Base-by-base conservation (phyloP, 2,797 vertebrate species). In the Caiman crocodilus region DNA sequence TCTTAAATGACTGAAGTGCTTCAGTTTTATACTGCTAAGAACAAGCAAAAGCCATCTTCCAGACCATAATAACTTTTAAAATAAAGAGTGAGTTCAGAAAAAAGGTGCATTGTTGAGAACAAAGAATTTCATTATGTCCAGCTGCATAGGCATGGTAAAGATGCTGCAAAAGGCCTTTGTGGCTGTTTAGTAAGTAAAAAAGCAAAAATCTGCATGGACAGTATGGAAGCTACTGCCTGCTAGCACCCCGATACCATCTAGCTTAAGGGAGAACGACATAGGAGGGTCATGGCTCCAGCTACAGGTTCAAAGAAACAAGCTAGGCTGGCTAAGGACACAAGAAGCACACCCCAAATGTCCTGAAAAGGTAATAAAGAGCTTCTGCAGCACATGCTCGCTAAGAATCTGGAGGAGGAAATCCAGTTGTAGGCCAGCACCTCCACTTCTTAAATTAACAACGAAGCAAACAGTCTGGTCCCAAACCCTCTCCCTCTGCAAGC, bases 371-470 rank as follows among this genome's bases (percentile, higher is more conserved):
- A 42, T 42, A 84, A 80, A 65, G 18, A 90, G 56, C 42, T 90
- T 50, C 42, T 67, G n/a, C 55, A 91, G 55, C 42, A 74, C 0
- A 0, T 18, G 7, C 5, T 76, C 26, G 42, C 50, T 13, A 63
- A 21, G 4, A 75, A 15, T 58, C 55, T 1, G n/a, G 2, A 56
- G 0, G 58, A 78, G 30, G 18, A 63, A 79, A 57, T 50, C 32
- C 3, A 8, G 11, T 30, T 26, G 28, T 84, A 86, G 86, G 15
- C n/a, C 2, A 30, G 61, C 30, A 35, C 21, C 21, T 21, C 12
- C 6, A 35, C 11, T 16, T 12, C 14, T 88, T 78, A 0, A 20
- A 80, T 11, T 42, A 50, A 82, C 6, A 14, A 32, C 8, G 32
- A 7, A 13, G 20, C 67, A 71, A 42, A 23, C 67, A 76, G 89